Conservation (phyloP, 2,888 invertebrate genomes). For the Melieria omissa region DNA sequence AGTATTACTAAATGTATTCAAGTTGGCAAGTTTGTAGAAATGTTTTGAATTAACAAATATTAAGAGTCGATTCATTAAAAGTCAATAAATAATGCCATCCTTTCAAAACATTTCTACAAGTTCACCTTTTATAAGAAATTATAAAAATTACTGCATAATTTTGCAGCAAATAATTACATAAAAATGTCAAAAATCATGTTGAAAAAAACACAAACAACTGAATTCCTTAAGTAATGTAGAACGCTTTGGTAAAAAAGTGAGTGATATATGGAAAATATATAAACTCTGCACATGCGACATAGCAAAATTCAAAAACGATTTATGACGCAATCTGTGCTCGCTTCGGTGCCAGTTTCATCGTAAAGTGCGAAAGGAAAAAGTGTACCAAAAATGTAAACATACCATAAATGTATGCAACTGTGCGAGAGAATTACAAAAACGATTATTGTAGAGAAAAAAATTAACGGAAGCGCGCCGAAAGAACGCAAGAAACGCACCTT, state of each 20-base stretch:
- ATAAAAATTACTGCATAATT: no score
- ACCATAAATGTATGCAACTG: background rate
- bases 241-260: background rate
- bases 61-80: no score
- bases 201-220: background rate
- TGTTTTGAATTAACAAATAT: background rate
- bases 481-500: slow-evolving; percentile 23
- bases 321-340: slow-evolving; percentile 47
- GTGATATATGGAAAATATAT: background rate
- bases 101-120: slow-evolving; percentile 13
- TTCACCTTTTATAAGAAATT: no score
- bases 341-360: slow-evolving; percentile 11
- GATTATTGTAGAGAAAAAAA: background rate
- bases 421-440: background rate
- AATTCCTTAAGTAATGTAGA: background rate
- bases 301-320: slow-evolving; percentile 59
- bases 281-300: slow-evolving; percentile 54
- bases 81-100: no score
- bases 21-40: background rate
- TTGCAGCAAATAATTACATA: no score
- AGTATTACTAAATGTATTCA: background rate
- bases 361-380: slow-evolving; percentile 33
- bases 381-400: background rate
- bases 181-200: background rate
- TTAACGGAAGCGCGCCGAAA: background rate